Base-by-base conservation (phyloP, 2,888 invertebrate species). In the Carabus problematicus region DNA sequence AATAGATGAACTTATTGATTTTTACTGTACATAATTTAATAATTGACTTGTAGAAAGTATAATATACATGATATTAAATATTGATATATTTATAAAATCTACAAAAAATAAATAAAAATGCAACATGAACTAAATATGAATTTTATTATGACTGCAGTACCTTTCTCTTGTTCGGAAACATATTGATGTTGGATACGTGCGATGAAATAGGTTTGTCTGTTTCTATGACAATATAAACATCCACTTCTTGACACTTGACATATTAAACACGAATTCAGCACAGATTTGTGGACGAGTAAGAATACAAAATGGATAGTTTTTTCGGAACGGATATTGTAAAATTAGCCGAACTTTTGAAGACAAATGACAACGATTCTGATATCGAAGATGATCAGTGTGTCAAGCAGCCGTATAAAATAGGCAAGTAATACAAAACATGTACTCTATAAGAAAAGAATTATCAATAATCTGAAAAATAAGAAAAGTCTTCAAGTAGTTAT, bases 21-120 rank as follows among this genome's bases (percentile, higher is more conserved):
- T 79, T 79, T 79, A 79, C 76, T 81, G 81, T 80, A 81, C 75
- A 80, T 80, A 81, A 77, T n/a, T n/a, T 29, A 29, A 29, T 29
- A 29, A 29, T 29, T 76, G 75, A 79, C 75, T 76, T 76, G 75
- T 79, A 80, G 78, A 77, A 79, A 76, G 75, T 75, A 76, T 76
- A 78, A 79, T 77, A 77, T 14, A 56, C 52, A 54, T 58, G 77
- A 79, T 79, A 78, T 79, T 78, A 77, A 80, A 80, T 79, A 81
- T 80, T 80, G 80, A 80, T 81, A 81, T 81, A 81, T 81, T 81
- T 81, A 81, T 82, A 81, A 66, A 66, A 47, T 64, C 64, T 64
- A 64, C 64, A 66, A 66, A 58, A 66, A 47, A 40, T 16, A 19
- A 56, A 58, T 47, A 55, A 11, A 19, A 29, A 19, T 29, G 29